Evolutionary conservation across 2,797 vertebrate species (phyloP).

Genomic region (Alauda arvensis): DNA sequence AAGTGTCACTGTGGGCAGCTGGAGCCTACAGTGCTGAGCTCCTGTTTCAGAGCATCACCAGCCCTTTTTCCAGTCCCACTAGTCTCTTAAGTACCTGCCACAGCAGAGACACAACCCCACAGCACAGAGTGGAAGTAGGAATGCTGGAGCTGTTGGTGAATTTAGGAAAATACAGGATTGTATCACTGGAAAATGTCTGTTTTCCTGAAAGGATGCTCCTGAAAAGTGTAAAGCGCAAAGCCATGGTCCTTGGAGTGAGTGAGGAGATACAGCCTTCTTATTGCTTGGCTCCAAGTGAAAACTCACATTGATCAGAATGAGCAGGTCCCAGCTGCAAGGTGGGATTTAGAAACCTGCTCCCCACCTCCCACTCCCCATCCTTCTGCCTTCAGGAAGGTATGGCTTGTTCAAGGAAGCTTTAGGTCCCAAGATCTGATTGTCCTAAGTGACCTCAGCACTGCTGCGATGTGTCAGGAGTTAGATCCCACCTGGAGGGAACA

Average conservation of each 20-base stretch:
- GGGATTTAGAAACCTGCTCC: neutral
- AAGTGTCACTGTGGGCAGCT: fast-evolving
- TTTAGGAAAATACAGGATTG: neutral
- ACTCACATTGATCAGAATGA: neutral
- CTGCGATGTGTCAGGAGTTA: neutral
- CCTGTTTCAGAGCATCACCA: neutral
- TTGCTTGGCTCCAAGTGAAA: neutral
- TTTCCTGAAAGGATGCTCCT: neutral
- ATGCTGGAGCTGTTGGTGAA: neutral
- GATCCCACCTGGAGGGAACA: neutral
- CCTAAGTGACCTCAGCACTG: neutral
- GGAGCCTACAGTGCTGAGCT: neutral
- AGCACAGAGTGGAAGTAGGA: fast-evolving
- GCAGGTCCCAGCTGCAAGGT: neutral
- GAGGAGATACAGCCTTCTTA: neutral
- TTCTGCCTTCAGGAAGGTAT: neutral
- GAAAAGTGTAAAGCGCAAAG: neutral
- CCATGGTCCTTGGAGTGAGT: neutral
- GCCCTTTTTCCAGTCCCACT: neutral
- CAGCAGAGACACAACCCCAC: neutral
- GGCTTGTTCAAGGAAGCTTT: neutral
- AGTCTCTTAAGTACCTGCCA: fast-evolving
- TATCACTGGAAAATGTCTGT: neutral
- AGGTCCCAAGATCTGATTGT: neutral
- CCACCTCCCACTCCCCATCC: neutral